A percentile compares a stretch with the other conserved stretches of the same genome.
phyloP scores from a whole-genome alignment of 2,113 vertebrate species.

The Erinaceus europaeus region DNA sequence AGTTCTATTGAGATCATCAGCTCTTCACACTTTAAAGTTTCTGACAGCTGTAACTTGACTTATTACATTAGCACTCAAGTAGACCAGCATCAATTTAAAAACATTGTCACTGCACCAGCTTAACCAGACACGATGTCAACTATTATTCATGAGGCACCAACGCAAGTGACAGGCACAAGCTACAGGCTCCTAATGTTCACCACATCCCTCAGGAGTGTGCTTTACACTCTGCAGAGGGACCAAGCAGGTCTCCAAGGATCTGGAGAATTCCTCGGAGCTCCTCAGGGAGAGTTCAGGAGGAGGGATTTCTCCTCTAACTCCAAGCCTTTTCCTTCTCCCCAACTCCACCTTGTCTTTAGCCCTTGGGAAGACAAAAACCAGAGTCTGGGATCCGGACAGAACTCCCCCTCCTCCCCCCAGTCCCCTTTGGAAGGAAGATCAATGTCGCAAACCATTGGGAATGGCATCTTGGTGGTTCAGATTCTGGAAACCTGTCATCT shows the following conservation, averaged over 20 bases:
- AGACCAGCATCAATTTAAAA: background rate
- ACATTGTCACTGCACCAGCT: background rate
- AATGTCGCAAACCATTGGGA: too few species aligned
- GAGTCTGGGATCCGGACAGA: too few species aligned
- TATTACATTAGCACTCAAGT: background rate
- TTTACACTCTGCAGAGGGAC: background rate
- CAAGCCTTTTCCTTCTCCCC: background rate
- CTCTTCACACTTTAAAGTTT: background rate
- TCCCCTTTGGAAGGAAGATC: too few species aligned
- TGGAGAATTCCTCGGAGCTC: background rate
- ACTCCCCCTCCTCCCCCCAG: accelerated
- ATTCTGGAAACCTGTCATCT: too few species aligned
- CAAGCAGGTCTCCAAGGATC: background rate
- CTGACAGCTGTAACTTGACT: background rate
- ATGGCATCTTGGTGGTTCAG: too few species aligned
- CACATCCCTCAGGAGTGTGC: background rate
- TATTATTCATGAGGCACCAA: background rate
- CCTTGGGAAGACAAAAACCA: too few species aligned
- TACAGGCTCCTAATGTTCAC: background rate
- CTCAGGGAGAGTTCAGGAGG: background rate
- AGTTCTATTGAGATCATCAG: background rate
- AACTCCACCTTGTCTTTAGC: too few species aligned
- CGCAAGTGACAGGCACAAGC: background rate
- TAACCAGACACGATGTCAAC: background rate
- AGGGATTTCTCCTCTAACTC: background rate